Conservation (phyloP, 1,140 invertebrate species). For the Holotrichia oblita region DNA sequence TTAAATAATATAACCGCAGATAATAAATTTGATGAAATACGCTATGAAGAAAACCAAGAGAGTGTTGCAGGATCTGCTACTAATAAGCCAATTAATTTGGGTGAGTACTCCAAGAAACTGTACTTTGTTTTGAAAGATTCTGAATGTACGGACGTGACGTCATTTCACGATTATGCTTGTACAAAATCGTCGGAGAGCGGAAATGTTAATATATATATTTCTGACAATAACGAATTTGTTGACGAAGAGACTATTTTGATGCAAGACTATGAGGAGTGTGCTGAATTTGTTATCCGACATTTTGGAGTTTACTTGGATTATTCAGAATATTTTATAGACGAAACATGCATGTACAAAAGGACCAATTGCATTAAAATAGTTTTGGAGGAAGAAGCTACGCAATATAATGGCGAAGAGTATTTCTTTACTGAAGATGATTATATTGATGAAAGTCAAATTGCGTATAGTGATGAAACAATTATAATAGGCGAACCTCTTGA, state of each 20-base stretch:
- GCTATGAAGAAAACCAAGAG: not conserved
- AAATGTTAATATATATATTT: not conserved
- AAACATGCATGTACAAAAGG: not conserved
- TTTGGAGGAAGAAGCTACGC: not conserved
- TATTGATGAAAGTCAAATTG: not conserved
- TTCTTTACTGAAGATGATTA: not conserved
- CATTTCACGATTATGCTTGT: not conserved
- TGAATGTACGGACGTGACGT: not conserved
- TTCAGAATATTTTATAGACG: not conserved
- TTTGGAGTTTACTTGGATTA: not conserved
- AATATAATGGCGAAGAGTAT: not conserved
- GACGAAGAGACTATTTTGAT: not conserved
- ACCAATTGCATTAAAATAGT: not conserved
- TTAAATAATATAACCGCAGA: not conserved
- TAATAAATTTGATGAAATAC: not conserved
- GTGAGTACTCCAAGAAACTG: not conserved
- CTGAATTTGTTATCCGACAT: not conserved
- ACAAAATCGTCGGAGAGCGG: not conserved
- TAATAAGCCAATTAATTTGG: not conserved
- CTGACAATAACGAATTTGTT: too few species aligned
- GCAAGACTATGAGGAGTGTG: not conserved
- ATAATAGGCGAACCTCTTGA: not conserved
- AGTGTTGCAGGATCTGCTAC: not conserved
- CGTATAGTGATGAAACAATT: not conserved
- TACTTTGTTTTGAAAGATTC: not conserved